Conservation (phyloP, 37 sponge, comb jelly and placozoan species). For the Beroe forskalii region DNA sequence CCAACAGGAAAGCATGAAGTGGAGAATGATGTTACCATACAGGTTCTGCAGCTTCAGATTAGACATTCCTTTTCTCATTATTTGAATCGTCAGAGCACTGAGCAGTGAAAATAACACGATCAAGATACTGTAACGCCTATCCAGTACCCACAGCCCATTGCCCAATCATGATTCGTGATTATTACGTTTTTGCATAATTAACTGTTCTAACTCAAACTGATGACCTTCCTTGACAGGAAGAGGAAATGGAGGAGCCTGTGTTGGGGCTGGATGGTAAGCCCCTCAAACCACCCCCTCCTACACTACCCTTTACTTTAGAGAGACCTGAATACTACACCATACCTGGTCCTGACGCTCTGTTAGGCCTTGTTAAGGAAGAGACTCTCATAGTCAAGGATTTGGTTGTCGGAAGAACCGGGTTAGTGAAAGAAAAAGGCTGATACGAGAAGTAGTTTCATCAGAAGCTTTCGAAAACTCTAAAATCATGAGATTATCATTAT, state of each 20-base stretch:
- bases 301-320: constrained; percentile 18
- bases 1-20: not conserved
- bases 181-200: too few relatives aligned
- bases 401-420: constrained; percentile 21
- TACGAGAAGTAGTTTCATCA: too few relatives aligned
- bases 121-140: too few relatives aligned
- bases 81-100: too few relatives aligned
- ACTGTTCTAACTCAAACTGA: too few relatives aligned
- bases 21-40: not conserved
- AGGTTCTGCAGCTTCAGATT: too few relatives aligned
- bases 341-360: not conserved
- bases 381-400: constrained; percentile 47
- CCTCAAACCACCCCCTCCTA: constrained; percentile 49
- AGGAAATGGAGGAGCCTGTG: constrained; percentile 21
- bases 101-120: too few relatives aligned
- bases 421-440: not conserved
- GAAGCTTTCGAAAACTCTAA: too few relatives aligned
- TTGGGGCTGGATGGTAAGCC: constrained; percentile 54
- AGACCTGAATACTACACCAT: constrained; percentile 57
- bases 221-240: constrained; percentile 30
- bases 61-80: too few relatives aligned
- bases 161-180: too few relatives aligned
- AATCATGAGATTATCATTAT: too few relatives aligned
- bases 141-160: too few relatives aligned
- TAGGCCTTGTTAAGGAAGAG: constrained; percentile 17